Percentiles rank a stretch among this genome's conserved stretches.
phyloP scores from a whole-genome alignment of 2,888 invertebrate species.

The Cheilosia grossa region DNA sequence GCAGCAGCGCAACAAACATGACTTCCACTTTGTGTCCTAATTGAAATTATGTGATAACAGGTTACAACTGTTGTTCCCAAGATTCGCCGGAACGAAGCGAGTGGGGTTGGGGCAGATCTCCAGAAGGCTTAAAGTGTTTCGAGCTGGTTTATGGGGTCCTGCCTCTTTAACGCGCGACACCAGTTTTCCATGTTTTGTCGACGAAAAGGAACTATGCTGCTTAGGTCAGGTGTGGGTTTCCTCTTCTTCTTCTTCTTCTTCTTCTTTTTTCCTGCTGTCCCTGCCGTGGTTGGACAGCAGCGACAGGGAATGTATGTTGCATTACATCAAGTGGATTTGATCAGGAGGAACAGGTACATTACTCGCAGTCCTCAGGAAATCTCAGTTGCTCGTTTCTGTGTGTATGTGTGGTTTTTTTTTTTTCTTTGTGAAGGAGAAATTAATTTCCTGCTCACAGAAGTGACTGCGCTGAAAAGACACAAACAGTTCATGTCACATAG shows the following conservation, averaged over 20 bases:
- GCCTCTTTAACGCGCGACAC: slow-evolving; percentile 72
- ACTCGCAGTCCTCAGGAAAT: slow-evolving; percentile 71
- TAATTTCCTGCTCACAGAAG: slow-evolving; percentile 62
- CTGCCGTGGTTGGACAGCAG: slow-evolving; percentile 52
- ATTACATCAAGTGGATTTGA: slow-evolving; percentile 74
- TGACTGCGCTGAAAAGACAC: slow-evolving; percentile 43
- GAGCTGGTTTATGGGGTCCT: slow-evolving; percentile 72
- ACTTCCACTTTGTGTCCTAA: slow-evolving; percentile 75
- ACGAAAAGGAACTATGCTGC: slow-evolving; percentile 42
- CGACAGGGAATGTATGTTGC: slow-evolving; percentile 68
- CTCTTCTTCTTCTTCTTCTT: slow-evolving; percentile 18
- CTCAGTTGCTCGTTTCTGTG: slow-evolving; percentile 50
- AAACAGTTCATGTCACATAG: slow-evolving; percentile 73
- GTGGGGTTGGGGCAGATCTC: slow-evolving; percentile 31
- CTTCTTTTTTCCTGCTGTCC: slow-evolving; percentile 21
- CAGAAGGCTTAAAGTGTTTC: slow-evolving; percentile 67
- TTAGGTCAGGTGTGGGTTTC: slow-evolving; percentile 58
- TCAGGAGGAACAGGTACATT: slow-evolving; percentile 72
- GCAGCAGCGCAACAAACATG: slow-evolving; percentile 69
- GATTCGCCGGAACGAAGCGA: slow-evolving; percentile 7
- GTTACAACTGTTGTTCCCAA: slow-evolving; percentile 71
- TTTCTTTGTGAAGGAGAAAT: slow-evolving; percentile 36
- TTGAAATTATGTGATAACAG: slow-evolving; percentile 75
- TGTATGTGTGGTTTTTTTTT: slow-evolving; percentile 1
- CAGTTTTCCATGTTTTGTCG: slow-evolving; percentile 71